phyloP scores from a whole-genome alignment of 2,113 vertebrate genomes.

The Cranoglanis bouderius region DNA sequence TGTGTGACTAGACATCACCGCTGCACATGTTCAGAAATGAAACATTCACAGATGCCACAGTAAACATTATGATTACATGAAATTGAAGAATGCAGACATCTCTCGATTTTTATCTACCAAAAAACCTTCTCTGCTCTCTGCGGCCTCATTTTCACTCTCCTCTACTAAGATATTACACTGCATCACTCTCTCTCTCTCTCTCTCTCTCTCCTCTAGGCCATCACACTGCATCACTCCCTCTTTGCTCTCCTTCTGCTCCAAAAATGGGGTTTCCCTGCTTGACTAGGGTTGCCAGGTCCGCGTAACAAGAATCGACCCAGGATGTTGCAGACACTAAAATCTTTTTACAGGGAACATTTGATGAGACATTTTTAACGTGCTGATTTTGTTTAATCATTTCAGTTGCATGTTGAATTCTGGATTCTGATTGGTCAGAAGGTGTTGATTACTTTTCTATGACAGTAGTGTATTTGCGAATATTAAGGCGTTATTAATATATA shows the following conservation, averaged over 20 bases:
- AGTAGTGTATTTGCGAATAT: not conserved
- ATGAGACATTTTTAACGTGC: not conserved
- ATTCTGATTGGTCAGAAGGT: not conserved
- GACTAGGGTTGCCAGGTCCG: slow-evolving; percentile 4
- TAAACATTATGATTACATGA: not conserved
- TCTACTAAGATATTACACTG: slow-evolving; percentile 1
- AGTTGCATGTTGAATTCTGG: not conserved
- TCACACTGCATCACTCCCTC: slow-evolving; percentile 21
- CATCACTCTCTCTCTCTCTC: not conserved
- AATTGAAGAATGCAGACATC: not conserved
- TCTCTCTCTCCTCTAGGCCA: not conserved
- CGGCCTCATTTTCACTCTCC: not conserved
- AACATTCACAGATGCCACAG: not conserved
- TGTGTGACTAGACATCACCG: not conserved
- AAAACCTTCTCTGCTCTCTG: not conserved
- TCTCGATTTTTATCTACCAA: not conserved
- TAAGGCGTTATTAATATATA: too few relatives aligned
- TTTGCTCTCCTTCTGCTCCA: slow-evolving; percentile 10
- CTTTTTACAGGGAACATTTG: not conserved
- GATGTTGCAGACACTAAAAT: not conserved
- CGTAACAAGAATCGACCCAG: not conserved
- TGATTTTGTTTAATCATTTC: not conserved
- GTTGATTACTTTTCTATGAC: not conserved
- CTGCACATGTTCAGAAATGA: not conserved
- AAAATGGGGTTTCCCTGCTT: slow-evolving; percentile 44